Evolutionary conservation across 2,113 vertebrate genomes (phyloP).

Genomic region (Pandion haliaetus): DNA sequence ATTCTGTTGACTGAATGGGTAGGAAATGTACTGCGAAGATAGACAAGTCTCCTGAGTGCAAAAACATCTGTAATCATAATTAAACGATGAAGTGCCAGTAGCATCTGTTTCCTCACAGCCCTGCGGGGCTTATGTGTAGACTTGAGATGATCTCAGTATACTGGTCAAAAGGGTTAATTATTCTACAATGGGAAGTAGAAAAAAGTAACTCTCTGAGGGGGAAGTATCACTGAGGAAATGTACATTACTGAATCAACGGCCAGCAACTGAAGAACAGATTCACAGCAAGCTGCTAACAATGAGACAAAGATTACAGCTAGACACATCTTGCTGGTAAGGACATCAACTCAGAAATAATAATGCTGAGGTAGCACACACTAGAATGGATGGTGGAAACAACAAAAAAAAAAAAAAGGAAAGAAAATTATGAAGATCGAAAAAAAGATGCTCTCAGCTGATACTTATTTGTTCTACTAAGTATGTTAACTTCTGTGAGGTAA

Average conservation of each 20-base stretch:
- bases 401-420: neutral
- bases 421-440: neutral
- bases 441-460: neutral
- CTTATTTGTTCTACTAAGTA: neutral
- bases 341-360: neutral
- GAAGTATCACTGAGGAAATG: neutral
- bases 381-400: neutral
- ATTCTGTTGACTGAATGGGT: neutral
- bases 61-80: conserved; percentile 19
- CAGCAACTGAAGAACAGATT: neutral
- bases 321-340: neutral
- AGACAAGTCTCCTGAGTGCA: neutral
- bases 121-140: neutral
- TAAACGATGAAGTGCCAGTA: neutral
- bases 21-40: neutral
- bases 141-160: neutral
- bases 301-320: neutral
- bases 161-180: conserved; percentile 4
- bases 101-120: neutral
- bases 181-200: neutral
- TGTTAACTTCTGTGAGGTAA: neutral
- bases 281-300: conserved; percentile 29
- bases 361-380: neutral
- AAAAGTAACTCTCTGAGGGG: neutral
- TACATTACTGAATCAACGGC: conserved; percentile 8